Conservation (phyloP, 2,888 invertebrate genomes). For the Drosophila ezoana region DNA sequence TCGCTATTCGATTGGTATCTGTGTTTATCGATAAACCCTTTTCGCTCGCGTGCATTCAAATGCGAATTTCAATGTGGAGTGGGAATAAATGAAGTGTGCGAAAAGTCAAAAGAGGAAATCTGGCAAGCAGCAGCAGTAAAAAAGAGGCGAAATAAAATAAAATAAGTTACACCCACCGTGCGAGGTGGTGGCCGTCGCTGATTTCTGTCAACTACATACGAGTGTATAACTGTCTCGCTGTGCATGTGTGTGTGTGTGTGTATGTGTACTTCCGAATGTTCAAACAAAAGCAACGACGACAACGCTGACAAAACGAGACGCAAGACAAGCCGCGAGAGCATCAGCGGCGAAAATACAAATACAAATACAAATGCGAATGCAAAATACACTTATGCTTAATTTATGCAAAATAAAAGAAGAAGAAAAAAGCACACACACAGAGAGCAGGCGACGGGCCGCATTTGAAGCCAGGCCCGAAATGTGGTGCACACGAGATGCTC, state of each 20-base stretch:
- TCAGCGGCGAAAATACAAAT: conserved; percentile 48
- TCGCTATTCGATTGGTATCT: conserved; percentile 31
- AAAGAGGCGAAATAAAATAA: conserved; percentile 49
- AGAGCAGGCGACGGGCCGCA: conserved; percentile 40
- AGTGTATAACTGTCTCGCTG: conserved; percentile 41
- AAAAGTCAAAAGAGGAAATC: conserved; percentile 54
- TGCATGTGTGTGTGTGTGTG: conserved; percentile 25
- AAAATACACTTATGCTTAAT: conserved; percentile 79
- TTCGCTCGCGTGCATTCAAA: conserved; percentile 20
- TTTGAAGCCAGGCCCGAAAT: conserved; percentile 63
- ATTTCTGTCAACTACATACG: conserved; percentile 52
- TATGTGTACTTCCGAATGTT: conserved; percentile 64
- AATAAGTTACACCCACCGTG: conserved; percentile 57
- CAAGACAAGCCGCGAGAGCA: conserved; percentile 34
- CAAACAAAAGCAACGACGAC: conserved; percentile 64
- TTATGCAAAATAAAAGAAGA: conserved; percentile 79
- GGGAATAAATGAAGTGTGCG: conserved; percentile 39
- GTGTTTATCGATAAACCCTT: conserved; percentile 37
- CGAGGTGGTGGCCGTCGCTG: conserved; percentile 41
- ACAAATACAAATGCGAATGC: conserved; percentile 59
- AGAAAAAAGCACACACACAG: conserved; percentile 64
- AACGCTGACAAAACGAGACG: conserved; percentile 54
- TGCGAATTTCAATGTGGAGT: conserved; percentile 23
- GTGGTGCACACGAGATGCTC: conserved; percentile 67
- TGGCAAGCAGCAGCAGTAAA: conserved; percentile 25